Percentiles rank a stretch among this genome's conserved stretches.
Conservation (phyloP, 2,888 invertebrate species). For the Fragum sueziense region DNA sequence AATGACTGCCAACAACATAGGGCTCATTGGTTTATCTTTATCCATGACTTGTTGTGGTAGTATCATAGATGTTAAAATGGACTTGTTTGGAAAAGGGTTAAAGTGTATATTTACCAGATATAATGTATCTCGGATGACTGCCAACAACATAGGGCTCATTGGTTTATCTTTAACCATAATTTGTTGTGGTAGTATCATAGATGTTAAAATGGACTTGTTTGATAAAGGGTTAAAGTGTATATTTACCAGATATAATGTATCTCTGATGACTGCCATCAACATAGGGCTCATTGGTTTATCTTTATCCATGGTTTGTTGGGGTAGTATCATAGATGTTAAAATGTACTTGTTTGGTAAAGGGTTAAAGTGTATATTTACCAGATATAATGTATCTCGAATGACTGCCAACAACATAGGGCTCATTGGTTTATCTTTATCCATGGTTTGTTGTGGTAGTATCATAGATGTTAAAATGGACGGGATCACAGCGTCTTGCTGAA, state of each 20-base stretch:
- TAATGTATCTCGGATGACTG: slow-evolving; percentile 66
- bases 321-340: slow-evolving; percentile 72
- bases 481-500: slow-evolving; percentile 58
- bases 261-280: slow-evolving; percentile 66
- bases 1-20: slow-evolving; percentile 64
- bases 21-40: slow-evolving; percentile 70
- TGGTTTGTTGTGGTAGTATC: slow-evolving; percentile 70
- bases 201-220: slow-evolving; percentile 72
- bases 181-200: slow-evolving; percentile 71
- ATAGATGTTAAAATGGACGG: slow-evolving; percentile 72
- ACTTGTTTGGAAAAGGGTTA: too few relatives aligned
- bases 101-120: slow-evolving; percentile 74
- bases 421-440: slow-evolving; percentile 71
- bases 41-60: slow-evolving; percentile 71
- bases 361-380: too few relatives aligned
- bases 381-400: slow-evolving; percentile 67
- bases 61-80: slow-evolving; percentile 72
- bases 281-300: slow-evolving; percentile 70
- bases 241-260: slow-evolving; percentile 72
- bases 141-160: slow-evolving; percentile 64
- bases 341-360: too few relatives aligned
- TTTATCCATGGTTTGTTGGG: slow-evolving; percentile 68
- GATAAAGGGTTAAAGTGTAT: too few relatives aligned
- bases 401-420: slow-evolving; percentile 66
- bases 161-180: slow-evolving; percentile 72